Conservation (phyloP, 2,888 invertebrate genomes). For the Lasioglossum villosulum region DNA sequence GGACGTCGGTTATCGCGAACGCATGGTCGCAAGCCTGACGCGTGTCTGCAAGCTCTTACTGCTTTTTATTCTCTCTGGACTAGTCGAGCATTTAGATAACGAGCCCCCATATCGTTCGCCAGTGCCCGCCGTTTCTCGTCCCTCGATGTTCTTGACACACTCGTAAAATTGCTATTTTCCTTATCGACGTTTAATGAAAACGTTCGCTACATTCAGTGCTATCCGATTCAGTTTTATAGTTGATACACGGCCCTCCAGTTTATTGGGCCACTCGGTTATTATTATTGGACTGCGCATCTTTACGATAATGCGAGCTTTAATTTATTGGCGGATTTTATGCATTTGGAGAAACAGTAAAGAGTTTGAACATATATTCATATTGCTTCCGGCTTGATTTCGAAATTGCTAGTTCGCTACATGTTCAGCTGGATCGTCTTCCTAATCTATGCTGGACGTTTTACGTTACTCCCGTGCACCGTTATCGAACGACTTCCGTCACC, state of each 20-base stretch:
- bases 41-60: slow-evolving; percentile 72
- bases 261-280: background rate
- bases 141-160: slow-evolving; percentile 46
- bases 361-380: background rate
- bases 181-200: background rate
- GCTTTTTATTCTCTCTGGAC: slow-evolving; percentile 20
- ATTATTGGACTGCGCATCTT: background rate
- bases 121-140: slow-evolving; percentile 15
- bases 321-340: background rate
- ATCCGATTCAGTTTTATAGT: background rate
- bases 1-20: slow-evolving; percentile 60
- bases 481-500: slow-evolving; percentile 12
- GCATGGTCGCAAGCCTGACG: slow-evolving; percentile 66
- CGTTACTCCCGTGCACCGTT: background rate
- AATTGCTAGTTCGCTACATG: background rate
- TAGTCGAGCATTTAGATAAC: slow-evolving; percentile 32
- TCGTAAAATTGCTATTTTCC: slow-evolving; percentile 50
- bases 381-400: background rate
- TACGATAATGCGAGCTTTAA: background rate
- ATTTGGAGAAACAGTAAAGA: background rate
- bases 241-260: background rate
- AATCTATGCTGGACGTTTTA: background rate
- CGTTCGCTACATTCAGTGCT: background rate
- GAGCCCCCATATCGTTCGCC: slow-evolving; percentile 1
- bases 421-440: background rate